Conservation (phyloP, 30 jellyfish, hydroid and myxozoan genomes). For the Phacellophora camtschatica region DNA sequence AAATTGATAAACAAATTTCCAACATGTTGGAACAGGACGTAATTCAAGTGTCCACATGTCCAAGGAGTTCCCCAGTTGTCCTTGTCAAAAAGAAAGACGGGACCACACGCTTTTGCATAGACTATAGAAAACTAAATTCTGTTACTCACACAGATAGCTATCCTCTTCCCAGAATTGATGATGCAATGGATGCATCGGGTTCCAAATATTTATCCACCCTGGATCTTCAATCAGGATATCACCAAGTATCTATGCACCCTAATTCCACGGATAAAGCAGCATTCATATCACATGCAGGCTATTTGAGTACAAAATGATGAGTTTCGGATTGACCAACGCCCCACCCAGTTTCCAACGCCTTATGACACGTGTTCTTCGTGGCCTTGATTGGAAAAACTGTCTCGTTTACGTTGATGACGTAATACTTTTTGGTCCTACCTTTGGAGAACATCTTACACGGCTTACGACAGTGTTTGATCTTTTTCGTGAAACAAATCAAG, state of each 20-base stretch:
- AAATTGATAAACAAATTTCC: no score
- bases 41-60: no score
- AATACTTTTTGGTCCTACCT: slow-evolving; percentile 35
- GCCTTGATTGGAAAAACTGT: slow-evolving; percentile 32
- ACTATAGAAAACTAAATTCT: slow-evolving; percentile 4
- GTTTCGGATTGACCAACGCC: slow-evolving; percentile 41
- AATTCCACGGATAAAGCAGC: slow-evolving; percentile 24
- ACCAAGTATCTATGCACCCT: slow-evolving; percentile 23
- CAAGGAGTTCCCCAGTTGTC: no score
- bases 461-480: slow-evolving; percentile 34
- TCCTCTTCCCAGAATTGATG: slow-evolving; percentile 30
- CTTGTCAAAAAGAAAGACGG: no score
- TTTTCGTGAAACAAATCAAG: neutral
- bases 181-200: slow-evolving; percentile 1
- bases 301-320: slow-evolving; percentile 1
- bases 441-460: slow-evolving; percentile 30
- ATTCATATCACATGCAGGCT: slow-evolving; percentile 23
- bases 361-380: slow-evolving; percentile 29
- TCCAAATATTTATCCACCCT: neutral
- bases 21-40: no score
- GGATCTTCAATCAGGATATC: slow-evolving; percentile 3
- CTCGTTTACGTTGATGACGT: slow-evolving; percentile 52
- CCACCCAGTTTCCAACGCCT: slow-evolving; percentile 42
- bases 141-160: slow-evolving; percentile 48
- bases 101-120: slow-evolving; percentile 33